These are phyloP conservation scores for Platycheirus rosarum DNA, from an alignment of 2,888 invertebrate species.

Conservation along the genomic window DNA sequence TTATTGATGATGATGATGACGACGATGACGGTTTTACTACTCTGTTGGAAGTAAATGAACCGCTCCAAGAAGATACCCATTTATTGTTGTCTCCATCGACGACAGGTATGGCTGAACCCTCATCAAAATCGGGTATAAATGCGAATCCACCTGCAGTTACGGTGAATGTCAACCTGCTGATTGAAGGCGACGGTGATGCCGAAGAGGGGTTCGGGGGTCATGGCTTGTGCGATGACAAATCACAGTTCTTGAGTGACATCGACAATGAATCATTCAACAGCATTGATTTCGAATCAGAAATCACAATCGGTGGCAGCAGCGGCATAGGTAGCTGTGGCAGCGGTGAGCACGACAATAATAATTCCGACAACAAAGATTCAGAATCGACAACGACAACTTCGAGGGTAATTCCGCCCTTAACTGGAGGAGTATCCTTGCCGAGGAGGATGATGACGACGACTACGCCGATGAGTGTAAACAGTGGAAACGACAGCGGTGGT, in stretches of 20 bases:
- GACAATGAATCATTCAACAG: constrained; percentile 83
- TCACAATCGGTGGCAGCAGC: constrained; percentile 79
- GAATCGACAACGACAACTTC: constrained; percentile 73
- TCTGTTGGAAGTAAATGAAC: constrained; percentile 81
- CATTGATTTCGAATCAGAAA: constrained; percentile 83
- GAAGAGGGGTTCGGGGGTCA: constrained; percentile 39
- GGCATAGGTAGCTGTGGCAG: constrained; percentile 30
- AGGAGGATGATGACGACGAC: constrained; percentile 44
- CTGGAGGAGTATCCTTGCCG: constrained; percentile 52
- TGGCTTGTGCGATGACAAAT: constrained; percentile 80
- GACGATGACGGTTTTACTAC: constrained; percentile 81
- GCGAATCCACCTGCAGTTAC: constrained; percentile 55
- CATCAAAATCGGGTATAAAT: constrained; percentile 45
- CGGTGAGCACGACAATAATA: constrained; percentile 73
- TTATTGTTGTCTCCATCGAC: constrained; percentile 75
- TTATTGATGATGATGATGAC: constrained; percentile 75
- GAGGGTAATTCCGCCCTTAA: constrained; percentile 72
- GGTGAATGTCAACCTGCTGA: constrained; percentile 77
- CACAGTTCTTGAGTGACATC: constrained; percentile 82
- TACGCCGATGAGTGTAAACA: constrained; percentile 35
- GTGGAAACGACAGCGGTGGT: constrained; percentile 40
- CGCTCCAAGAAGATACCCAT: constrained; percentile 76
- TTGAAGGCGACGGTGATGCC: constrained; percentile 65
- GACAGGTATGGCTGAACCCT: constrained; percentile 54
- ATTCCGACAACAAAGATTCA: constrained; percentile 74